Evolutionary conservation across 2,888 invertebrate genomes (phyloP), one percentile per base, ranked within the genome.

Genomic region (Mythimna loreyi): DNA sequence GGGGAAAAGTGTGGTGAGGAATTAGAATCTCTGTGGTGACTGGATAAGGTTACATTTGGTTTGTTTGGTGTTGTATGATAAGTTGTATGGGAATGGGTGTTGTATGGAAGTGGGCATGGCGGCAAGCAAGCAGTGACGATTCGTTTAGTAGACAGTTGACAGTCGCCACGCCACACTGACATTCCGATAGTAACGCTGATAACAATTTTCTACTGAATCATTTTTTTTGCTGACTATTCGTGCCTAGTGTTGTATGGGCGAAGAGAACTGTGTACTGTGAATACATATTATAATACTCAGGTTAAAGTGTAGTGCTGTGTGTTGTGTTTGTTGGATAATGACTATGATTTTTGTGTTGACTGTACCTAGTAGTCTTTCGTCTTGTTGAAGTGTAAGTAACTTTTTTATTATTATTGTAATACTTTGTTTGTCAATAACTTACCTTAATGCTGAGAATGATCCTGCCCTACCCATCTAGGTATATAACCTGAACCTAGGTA

Each of bases 131-230:
- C 93, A 93, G 92, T 94, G 95, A 94, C 94, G 94, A 94, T 93
- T 94, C 94, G 93, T 94, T 95, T 96, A 96, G 96, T 95, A 95
- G 94, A 95, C 95, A 95, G 91, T 95, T 96, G 96, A 96, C 96
- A 95, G 94, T 94, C 95, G 92, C 94, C 95, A 94, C 95, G 94
- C 95, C 94, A 94, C 93, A 94, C 92, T 95, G 95, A 94, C 95
- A 95, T 94, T 94, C 93, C 94, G 93, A 95, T 94, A 94, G 92
- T 90, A 93, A 91, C 87, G 92, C 93, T 93, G 93, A 95, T 94
- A 95, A 94, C 91, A 92, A 91, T 90, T 83, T 91, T 92, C 90
- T 92, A 93, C 93, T 92, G 91, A 92, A 93, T 84, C 63, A 79
- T 86, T 89, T 92, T 92, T 69, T 94, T 92, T 93, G 89, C 90